phyloP scores from a whole-genome alignment of 2,113 vertebrate genomes.

The Falcunculus frontatus region DNA sequence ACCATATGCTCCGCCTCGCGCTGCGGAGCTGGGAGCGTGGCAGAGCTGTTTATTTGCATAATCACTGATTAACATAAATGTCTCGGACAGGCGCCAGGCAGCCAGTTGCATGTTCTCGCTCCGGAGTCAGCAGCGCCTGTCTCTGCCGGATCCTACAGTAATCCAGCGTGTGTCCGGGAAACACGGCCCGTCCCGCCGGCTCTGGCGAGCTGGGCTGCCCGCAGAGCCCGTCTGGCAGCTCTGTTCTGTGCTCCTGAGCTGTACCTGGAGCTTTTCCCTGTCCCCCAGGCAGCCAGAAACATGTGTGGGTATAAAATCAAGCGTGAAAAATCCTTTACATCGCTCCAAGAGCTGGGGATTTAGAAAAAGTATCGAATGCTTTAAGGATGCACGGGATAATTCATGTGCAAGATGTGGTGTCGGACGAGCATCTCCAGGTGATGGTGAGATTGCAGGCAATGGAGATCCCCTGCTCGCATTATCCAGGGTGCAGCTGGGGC shows the following conservation, averaged over 20 bases:
- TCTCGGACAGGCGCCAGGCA: background rate
- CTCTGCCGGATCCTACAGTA: background rate
- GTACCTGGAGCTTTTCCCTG: rapidly evolving
- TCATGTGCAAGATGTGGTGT: rapidly evolving
- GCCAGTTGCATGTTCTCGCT: background rate
- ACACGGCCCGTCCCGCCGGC: rapidly evolving
- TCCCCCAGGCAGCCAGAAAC: background rate
- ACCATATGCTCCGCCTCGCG: background rate
- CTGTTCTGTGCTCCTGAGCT: background rate
- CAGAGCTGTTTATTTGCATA: conserved; percentile 26
- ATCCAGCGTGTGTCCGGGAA: background rate
- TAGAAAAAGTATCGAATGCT: background rate
- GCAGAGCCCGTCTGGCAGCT: background rate
- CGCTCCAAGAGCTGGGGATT: background rate
- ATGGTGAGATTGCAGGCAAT: rapidly evolving
- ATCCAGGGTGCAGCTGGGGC: background rate
- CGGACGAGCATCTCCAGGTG: rapidly evolving
- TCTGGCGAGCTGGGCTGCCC: background rate
- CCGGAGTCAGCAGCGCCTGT: background rate
- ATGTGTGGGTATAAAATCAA: background rate
- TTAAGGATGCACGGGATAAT: background rate
- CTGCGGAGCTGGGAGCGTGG: background rate
- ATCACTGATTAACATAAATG: background rate
- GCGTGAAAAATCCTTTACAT: background rate
- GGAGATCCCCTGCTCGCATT: background rate